phyloP scores from a whole-genome alignment of 2,113 vertebrate genomes.

The Strigops habroptila region DNA sequence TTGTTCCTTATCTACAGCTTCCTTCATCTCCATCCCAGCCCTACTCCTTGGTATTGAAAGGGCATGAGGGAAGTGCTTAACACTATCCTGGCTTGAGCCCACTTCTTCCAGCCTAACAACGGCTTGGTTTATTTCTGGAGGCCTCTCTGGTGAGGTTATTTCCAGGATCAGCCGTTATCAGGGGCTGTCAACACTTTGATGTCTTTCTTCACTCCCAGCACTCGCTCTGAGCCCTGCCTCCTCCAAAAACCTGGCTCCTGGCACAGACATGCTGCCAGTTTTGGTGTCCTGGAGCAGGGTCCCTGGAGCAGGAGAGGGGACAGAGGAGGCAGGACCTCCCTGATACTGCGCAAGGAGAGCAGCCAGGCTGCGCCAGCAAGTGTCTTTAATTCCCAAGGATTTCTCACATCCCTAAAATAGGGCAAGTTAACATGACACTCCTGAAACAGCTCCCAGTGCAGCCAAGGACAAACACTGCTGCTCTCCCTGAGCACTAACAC shows the following conservation, averaged over 20 bases:
- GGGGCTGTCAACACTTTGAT: rapidly evolving
- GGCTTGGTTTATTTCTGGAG: not conserved
- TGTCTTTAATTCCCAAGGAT: conserved; percentile 19
- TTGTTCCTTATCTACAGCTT: not conserved
- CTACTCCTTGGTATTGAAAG: not conserved
- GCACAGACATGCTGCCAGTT: not conserved
- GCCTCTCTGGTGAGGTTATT: not conserved
- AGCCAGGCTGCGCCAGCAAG: not conserved
- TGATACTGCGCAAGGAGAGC: not conserved
- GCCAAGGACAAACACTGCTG: not conserved
- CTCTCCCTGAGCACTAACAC: not conserved
- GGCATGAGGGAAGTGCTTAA: not conserved
- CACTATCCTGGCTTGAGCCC: not conserved
- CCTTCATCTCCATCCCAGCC: not conserved
- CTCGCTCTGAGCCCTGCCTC: not conserved
- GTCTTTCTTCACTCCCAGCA: not conserved
- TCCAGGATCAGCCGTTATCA: not conserved
- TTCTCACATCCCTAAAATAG: conserved; percentile 45
- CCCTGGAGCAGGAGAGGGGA: not conserved
- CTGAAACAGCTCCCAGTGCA: not conserved
- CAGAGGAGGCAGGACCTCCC: not conserved
- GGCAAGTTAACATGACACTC: not conserved
- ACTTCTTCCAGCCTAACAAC: not conserved
- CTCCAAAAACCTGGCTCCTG: not conserved
- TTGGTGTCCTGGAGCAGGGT: not conserved